Evolutionary conservation across 2,888 invertebrate genomes (phyloP).

Genomic region (Hydriomena furcata): DNA sequence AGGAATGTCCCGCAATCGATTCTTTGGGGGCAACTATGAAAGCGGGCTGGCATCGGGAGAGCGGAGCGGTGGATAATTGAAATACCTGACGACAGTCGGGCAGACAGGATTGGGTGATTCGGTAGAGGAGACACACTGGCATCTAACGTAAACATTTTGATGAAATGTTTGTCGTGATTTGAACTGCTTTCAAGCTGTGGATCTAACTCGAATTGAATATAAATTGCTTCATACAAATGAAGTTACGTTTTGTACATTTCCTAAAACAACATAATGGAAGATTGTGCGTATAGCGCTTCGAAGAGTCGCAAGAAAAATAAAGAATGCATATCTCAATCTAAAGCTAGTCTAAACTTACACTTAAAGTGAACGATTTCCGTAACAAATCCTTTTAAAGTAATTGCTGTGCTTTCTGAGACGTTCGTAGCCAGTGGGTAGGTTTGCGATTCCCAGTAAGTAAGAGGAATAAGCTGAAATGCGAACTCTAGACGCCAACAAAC

Average conservation of each 20-base stretch:
- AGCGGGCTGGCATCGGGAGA: constrained; percentile 43
- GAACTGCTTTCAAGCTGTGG: constrained; percentile 28
- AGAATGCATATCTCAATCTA: constrained; percentile 20
- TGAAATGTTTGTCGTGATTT: constrained; percentile 47
- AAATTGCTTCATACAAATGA: not conserved
- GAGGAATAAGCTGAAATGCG: constrained; percentile 46
- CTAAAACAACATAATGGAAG: not conserved
- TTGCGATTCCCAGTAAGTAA: constrained; percentile 37
- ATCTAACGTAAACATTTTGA: constrained; percentile 52
- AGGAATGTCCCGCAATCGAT: constrained; percentile 62
- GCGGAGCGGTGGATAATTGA: constrained; percentile 60
- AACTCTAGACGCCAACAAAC: constrained; percentile 36
- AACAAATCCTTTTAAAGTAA: constrained; percentile 42
- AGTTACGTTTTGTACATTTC: no score
- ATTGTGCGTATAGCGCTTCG: not conserved
- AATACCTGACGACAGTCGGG: constrained; percentile 53
- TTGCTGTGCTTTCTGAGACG: constrained; percentile 34
- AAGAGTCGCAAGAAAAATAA: constrained; percentile 9
- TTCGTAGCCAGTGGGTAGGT: constrained; percentile 27
- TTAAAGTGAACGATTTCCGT: constrained; percentile 29
- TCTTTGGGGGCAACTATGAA: constrained; percentile 43
- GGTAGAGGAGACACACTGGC: constrained; percentile 36
- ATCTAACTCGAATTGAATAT: constrained; percentile 8
- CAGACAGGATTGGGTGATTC: constrained; percentile 46
- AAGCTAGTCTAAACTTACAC: constrained; percentile 13